phyloP scores from a whole-genome alignment of 2,797 vertebrate species.

The Macropodus opercularis region DNA sequence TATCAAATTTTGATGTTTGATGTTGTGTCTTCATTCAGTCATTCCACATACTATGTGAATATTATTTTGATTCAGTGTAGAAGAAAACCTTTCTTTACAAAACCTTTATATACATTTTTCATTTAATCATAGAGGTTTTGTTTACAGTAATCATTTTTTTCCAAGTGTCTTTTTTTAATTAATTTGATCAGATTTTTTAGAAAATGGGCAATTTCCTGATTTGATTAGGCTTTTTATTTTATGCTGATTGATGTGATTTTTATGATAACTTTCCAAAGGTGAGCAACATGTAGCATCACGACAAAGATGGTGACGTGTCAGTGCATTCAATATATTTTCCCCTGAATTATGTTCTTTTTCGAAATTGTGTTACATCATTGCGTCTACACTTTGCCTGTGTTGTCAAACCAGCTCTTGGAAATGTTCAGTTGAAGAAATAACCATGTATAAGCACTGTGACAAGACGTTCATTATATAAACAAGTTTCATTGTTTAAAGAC shows the following conservation, averaged over 20 bases:
- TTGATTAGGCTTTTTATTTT: no score
- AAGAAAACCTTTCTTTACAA: slow-evolving; percentile 44
- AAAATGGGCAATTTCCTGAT: slow-evolving; percentile 46
- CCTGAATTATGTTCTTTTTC: slow-evolving; percentile 13
- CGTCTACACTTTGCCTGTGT: slow-evolving; percentile 38
- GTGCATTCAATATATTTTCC: slow-evolving; percentile 47
- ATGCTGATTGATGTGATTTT: slow-evolving; percentile 51
- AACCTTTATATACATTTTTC: slow-evolving; percentile 44
- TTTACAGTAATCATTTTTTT: slow-evolving; percentile 47
- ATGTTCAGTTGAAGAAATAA: slow-evolving; percentile 72
- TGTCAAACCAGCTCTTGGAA: slow-evolving; percentile 63
- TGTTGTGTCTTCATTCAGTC: slow-evolving; percentile 63
- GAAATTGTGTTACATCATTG: slow-evolving; percentile 44
- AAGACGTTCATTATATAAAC: slow-evolving; percentile 70
- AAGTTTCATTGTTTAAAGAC: slow-evolving; percentile 58
- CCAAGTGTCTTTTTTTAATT: slow-evolving; percentile 50
- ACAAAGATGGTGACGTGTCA: slow-evolving; percentile 43
- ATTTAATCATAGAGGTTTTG: slow-evolving; percentile 27
- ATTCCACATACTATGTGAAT: slow-evolving; percentile 64
- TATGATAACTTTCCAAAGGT: slow-evolving; percentile 64
- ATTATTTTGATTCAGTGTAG: slow-evolving; percentile 50
- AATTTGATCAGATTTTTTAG: slow-evolving; percentile 42
- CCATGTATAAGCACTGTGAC: slow-evolving; percentile 84
- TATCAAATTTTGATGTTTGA: slow-evolving; percentile 59
- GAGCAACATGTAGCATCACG: slow-evolving; percentile 80